These are phyloP conservation scores for Acanthochromis polyacanthus DNA, from an alignment of 2,113 vertebrate species.

Conservation along the genomic window DNA sequence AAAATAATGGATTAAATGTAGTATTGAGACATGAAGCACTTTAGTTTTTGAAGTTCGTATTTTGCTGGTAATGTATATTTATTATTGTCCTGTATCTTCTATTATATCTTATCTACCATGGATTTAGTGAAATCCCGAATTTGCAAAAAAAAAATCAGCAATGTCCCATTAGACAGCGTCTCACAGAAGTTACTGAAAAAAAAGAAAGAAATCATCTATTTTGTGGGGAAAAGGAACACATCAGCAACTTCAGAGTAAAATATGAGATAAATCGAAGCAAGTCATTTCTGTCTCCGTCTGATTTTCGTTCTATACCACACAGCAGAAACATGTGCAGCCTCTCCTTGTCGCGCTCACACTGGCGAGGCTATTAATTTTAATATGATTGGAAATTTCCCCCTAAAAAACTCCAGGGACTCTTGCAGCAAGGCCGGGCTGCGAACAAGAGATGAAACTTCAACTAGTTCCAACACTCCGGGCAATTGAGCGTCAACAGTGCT, in stretches of 20 bases:
- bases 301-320: not conserved
- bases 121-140: no score
- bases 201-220: not conserved
- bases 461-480: slow-evolving; percentile 47
- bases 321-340: not conserved
- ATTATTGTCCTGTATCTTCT: no score
- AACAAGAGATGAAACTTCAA: slow-evolving; percentile 59
- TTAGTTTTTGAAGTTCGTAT: no score
- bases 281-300: not conserved
- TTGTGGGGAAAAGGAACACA: not conserved
- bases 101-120: no score
- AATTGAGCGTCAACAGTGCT: slow-evolving; percentile 33
- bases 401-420: slow-evolving; percentile 52
- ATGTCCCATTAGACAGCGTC: slow-evolving; percentile 11
- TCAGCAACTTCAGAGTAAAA: slow-evolving; percentile 26
- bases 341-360: not conserved
- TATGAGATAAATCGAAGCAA: slow-evolving; percentile 31
- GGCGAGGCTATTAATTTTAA: slow-evolving; percentile 58
- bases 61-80: no score
- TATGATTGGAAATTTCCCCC: slow-evolving; percentile 66
- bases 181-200: not conserved
- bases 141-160: not conserved
- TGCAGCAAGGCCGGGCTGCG: slow-evolving; percentile 7
- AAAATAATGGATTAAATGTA: no score
- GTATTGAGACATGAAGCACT: no score